Base-by-base conservation (phyloP, 2,113 vertebrate species). In the Microcebus tavaratra region DNA sequence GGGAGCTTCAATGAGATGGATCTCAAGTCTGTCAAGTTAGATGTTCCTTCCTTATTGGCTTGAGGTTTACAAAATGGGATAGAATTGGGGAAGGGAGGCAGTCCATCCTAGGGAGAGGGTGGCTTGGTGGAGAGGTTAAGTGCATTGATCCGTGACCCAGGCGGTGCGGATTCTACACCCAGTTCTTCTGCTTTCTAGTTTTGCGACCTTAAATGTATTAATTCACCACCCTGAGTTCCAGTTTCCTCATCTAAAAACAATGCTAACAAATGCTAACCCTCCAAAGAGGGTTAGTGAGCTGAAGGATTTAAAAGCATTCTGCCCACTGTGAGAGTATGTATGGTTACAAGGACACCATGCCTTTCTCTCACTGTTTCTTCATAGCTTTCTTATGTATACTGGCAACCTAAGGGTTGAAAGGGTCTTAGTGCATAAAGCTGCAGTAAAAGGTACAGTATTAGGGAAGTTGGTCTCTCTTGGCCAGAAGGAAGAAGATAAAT, bases 401-500 rank as follows among this genome's bases (percentile, higher is more conserved):
- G 42, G 18, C 12, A 87, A 3, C 5, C 3, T 42, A 76, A 70
- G 5, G 6, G 18, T 81, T 94, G 13, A 42, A 23, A 68, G 18
- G 45, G 6, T 65, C 18, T 42, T 59, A 20, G 5, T 53, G 63
- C 29, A 20, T 63, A 55, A 67, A 61, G 3, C n/a, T 50, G 17
- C 17, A 55, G 53, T 55, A 55, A 55, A 55, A 82, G 39, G n/a
- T 75, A 10, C 13, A 23, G 0, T 23, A 18, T 50, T 39, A 36
- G 27, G 36, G 29, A 84, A 10, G 5, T 93, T 55, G 55, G 29
- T 15, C 50, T 85, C 63, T 80, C 3, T 83, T 55, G 57, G 18
- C 91, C 81, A 73, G 63, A 85, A 86, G 39, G 61, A 89, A 86
- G 50, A 80, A 23, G 42, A 20, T 45, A 75, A 88, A 55, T 75